phyloP scores from a whole-genome alignment of 2,797 vertebrate species.

The Cetoscarus ocellatus region DNA sequence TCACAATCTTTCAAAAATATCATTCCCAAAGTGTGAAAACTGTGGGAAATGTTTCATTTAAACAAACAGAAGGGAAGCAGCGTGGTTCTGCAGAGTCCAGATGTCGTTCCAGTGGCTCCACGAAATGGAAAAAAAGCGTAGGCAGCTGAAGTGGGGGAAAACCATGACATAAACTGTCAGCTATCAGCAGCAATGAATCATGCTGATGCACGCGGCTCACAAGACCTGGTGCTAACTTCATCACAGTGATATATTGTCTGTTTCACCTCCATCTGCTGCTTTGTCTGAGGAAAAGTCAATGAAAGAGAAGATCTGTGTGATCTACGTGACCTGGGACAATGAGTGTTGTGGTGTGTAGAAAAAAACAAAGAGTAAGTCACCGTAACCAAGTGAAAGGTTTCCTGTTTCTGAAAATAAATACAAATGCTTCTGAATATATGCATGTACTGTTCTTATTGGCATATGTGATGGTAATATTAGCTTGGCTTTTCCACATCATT shows the following conservation, averaged over 20 bases:
- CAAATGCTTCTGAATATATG: background rate
- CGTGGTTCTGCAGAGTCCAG: conserved; percentile 47
- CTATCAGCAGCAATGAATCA: conserved; percentile 80
- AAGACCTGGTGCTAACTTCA: conserved; percentile 43
- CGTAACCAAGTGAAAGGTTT: background rate
- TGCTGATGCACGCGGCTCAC: conserved; percentile 49
- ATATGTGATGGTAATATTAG: background rate
- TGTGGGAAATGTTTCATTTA: conserved; percentile 63
- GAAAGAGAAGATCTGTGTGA: conserved; percentile 40
- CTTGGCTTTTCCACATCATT: no score
- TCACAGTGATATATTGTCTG: conserved; percentile 53
- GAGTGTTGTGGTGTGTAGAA: conserved; percentile 5
- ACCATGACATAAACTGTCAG: conserved; percentile 79
- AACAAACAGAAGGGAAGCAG: conserved; percentile 41
- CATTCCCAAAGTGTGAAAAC: conserved; percentile 9
- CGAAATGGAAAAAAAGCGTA: conserved; percentile 67
- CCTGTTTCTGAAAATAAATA: background rate
- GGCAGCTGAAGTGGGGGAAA: conserved; percentile 70
- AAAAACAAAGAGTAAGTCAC: conserved; percentile 13
- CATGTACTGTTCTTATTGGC: background rate
- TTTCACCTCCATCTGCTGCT: conserved; percentile 32
- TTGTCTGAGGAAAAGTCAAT: conserved; percentile 53
- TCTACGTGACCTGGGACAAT: conserved; percentile 29
- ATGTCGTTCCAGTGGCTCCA: conserved; percentile 67
- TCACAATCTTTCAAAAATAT: conserved; percentile 8